phyloP scores from a whole-genome alignment of 2,888 invertebrate species.

The Drosophila nigritarsus region DNA sequence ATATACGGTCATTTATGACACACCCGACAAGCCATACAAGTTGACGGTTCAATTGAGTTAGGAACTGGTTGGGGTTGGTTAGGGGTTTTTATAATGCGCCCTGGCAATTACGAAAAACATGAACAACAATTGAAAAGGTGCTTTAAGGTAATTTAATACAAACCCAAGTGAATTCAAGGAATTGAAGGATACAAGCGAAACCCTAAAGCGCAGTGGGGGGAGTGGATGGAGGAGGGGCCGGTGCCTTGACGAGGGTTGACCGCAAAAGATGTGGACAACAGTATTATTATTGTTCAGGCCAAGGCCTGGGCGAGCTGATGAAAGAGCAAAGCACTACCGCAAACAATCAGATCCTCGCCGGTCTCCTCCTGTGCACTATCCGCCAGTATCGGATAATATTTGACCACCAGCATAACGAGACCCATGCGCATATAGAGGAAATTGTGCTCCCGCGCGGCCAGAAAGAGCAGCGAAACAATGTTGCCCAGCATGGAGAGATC shows the following conservation, averaged over 20 bases:
- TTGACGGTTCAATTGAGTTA: constrained; percentile 9
- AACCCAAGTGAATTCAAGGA: constrained; percentile 30
- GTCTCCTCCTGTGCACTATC: constrained; percentile 55
- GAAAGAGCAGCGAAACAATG: constrained; percentile 68
- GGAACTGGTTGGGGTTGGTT: neutral
- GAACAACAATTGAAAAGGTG: constrained; percentile 70
- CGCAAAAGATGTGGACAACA: constrained; percentile 17
- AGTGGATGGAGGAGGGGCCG: neutral
- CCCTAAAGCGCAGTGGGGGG: constrained; percentile 30
- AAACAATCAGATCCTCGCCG: constrained; percentile 59
- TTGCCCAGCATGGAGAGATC: constrained; percentile 74
- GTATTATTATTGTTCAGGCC: constrained; percentile 14
- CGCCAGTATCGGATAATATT: constrained; percentile 57
- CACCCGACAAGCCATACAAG: constrained; percentile 59
- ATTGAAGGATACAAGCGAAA: constrained; percentile 30
- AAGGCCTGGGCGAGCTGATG: constrained; percentile 44
- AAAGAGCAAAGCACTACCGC: constrained; percentile 58
- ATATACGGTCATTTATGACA: constrained; percentile 51
- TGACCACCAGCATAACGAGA: constrained; percentile 52
- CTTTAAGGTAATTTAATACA: constrained; percentile 65
- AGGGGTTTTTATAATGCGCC: constrained; percentile 24
- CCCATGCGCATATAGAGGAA: constrained; percentile 62
- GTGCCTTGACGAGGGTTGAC: constrained; percentile 8
- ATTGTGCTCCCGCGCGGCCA: constrained; percentile 60
- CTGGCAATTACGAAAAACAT: constrained; percentile 72